Base-by-base conservation (phyloP, 1,140 invertebrate genomes). In the Drosophila melanogaster region DNA sequence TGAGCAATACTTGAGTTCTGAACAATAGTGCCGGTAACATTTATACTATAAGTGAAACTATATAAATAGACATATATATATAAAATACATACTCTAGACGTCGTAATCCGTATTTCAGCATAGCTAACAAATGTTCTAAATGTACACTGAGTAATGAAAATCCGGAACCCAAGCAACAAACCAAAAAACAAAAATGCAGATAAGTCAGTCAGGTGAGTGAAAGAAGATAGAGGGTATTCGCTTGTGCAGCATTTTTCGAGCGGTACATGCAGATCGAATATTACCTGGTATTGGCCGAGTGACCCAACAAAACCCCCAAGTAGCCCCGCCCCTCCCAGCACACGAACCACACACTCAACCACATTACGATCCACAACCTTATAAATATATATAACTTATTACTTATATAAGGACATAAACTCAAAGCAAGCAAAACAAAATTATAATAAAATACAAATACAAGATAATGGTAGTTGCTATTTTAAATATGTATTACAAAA, bases 311-410 rank as follows among this genome's bases (percentile, higher is more conserved):
- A 33, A 19, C 43, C 22, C 26, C 8, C 26, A 30, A 30, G 26
- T 30, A 30, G 26, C 38, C 37, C 11, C 41, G 15, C 56, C 7
- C 56, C 7, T 38, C 59, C n/a, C n/a, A n/a, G 66, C 47, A 75
- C 57, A 57, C 54, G 10, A 49, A 47, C 26, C 43, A 75, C 54
- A 78, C 53, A 79, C 44, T 58, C 41, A 66, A 40, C 54, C 47
- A 37, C 57, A 62, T 41, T 64, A 56, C 65, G 55, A 60, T 50
- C 49, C 51, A 77, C 40, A 79, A 62, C 76, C 75, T 81, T 89
- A 89, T 87, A 84, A 77, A 89, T 89, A 89, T 87, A 87, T 90
- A 90, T 90, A 81, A 90, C 81, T 87, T 90, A 90, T 76, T 90
- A 90, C 67, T 69, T 85, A 90, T 74, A 84, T 80, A 89, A 84